Conservation (phyloP, 2,888 invertebrate genomes). For the Sthenelais limicola region DNA sequence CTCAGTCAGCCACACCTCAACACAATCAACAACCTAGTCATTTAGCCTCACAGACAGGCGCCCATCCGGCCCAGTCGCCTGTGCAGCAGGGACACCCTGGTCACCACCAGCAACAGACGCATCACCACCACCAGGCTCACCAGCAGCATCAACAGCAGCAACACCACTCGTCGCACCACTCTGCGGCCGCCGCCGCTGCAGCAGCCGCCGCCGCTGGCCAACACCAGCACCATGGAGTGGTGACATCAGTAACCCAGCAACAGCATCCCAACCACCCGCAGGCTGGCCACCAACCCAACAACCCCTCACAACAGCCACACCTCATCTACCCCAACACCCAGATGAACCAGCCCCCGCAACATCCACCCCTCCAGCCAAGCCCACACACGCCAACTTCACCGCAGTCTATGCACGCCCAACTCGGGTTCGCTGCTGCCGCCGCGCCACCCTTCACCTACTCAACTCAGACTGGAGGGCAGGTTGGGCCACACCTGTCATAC, state of each 20-base stretch:
- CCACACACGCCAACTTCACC: constrained; percentile 43
- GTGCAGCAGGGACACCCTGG: constrained; percentile 12
- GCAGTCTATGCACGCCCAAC: constrained; percentile 39
- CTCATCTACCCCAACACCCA: constrained; percentile 19
- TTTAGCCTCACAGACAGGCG: constrained; percentile 32
- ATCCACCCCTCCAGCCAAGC: constrained; percentile 38
- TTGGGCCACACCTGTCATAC: constrained; percentile 26
- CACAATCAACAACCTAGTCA: constrained; percentile 41
- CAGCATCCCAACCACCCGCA: constrained; percentile 24
- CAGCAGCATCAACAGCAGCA: constrained; percentile 33
- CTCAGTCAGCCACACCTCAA: constrained; percentile 26
- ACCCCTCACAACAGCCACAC: constrained; percentile 34
- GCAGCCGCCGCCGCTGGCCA: constrained; percentile 16
- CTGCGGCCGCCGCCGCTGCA: constrained; percentile 13
- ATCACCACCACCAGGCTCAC: background rate
- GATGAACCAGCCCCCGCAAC: constrained; percentile 32
- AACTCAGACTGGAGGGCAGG: constrained; percentile 26
- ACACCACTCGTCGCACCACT: constrained; percentile 34
- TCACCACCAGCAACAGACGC: constrained; percentile 20
- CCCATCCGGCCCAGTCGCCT: constrained; percentile 37
- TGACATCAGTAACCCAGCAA: background rate
- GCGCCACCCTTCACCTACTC: constrained; percentile 34
- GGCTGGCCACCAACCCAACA: constrained; percentile 29
- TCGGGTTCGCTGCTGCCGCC: constrained; percentile 9
- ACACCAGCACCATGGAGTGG: constrained; percentile 11